Percentiles rank a stretch among this genome's conserved stretches.
phyloP scores from a whole-genome alignment of 1,140 invertebrate genomes.

The Lamellibrachia luymesi region DNA sequence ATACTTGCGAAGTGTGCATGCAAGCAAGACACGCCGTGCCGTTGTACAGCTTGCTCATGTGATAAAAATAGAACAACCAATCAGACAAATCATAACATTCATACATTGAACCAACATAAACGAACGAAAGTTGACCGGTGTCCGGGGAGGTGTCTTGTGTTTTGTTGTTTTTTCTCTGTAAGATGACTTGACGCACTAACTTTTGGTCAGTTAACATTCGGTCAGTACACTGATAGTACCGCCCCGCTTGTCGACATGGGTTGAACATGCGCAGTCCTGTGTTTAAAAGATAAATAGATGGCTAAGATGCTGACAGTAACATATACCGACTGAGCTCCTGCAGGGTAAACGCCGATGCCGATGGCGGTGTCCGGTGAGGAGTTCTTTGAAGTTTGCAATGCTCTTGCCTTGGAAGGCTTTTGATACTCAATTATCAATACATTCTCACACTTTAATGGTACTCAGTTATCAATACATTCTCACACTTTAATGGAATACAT shows the following conservation, averaged over 20 bases:
- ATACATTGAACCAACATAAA: neutral
- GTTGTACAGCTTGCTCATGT: neutral
- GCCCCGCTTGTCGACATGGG: neutral
- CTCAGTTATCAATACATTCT: neutral
- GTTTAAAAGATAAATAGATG: neutral
- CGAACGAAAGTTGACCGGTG: neutral
- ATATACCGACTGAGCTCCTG: neutral
- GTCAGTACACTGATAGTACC: neutral
- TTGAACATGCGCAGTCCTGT: neutral
- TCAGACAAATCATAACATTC: neutral
- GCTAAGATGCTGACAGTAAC: neutral
- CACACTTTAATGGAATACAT: too few relatives aligned
- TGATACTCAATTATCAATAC: neutral
- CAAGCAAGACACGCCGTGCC: neutral
- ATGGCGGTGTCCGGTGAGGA: neutral
- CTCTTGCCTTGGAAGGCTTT: neutral
- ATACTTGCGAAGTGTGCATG: too few relatives aligned
- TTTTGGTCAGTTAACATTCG: neutral
- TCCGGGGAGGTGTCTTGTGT: neutral
- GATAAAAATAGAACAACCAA: slow-evolving; percentile 1
- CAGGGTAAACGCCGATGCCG: neutral
- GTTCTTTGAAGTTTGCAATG: neutral
- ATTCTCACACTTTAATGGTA: too few relatives aligned
- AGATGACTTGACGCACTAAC: neutral
- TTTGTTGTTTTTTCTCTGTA: neutral